Evolutionary conservation across 2,113 vertebrate genomes (phyloP).

Genomic region (Cyprinodon variegatus): DNA sequence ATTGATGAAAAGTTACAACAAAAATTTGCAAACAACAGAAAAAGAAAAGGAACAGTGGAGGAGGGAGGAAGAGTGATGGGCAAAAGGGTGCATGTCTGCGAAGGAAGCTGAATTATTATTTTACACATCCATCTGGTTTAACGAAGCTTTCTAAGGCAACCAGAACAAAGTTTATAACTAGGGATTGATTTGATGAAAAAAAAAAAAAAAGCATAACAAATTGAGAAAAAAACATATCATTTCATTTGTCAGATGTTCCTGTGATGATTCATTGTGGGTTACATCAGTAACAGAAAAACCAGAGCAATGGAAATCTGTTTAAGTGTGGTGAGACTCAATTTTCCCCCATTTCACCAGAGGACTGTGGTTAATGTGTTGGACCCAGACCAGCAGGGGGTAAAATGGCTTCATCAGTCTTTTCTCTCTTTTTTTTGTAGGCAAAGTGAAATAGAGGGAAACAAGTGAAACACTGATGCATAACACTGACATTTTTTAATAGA

Average conservation of each 20-base stretch:
- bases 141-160: neutral
- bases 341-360: conserved; percentile 60
- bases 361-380: conserved; percentile 70
- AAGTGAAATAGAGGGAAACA: conserved; percentile 71
- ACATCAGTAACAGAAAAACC: conserved; percentile 62
- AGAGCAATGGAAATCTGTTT: conserved; percentile 69
- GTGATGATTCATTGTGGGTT: conserved; percentile 59
- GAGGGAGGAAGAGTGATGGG: too few species aligned
- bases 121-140: neutral
- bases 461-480: conserved; percentile 91
- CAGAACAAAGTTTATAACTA: neutral
- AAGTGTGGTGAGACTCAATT: conserved; percentile 65
- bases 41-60: too few species aligned
- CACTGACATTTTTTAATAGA: conserved; percentile 99
- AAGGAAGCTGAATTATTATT: neutral
- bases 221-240: conserved; percentile 37
- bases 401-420: conserved; percentile 74
- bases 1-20: neutral
- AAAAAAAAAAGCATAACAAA: conserved; percentile 34
- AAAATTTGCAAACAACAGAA: neutral
- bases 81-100: too few species aligned
- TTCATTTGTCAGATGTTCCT: conserved; percentile 54
- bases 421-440: conserved; percentile 20
- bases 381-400: conserved; percentile 66
- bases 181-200: neutral